Evolutionary conservation across 2,888 invertebrate species (phyloP).

Genomic region (Cephus spinipes): DNA sequence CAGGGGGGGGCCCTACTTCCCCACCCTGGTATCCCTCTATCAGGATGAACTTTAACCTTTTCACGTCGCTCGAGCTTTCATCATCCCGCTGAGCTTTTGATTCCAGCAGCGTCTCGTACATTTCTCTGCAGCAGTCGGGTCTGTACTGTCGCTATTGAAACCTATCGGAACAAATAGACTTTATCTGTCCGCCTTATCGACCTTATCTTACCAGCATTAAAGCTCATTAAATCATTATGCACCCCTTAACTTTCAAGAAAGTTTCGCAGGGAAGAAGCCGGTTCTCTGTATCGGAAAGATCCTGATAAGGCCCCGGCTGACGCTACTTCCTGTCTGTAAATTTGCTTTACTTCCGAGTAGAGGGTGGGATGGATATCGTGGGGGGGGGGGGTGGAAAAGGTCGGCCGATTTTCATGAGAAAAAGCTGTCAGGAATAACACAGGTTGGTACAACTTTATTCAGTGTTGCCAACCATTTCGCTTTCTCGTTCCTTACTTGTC

Average conservation of each 20-base stretch:
- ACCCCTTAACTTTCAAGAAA: not conserved
- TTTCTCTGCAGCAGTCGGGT: not conserved
- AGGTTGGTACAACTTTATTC: not conserved
- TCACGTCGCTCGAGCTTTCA: not conserved
- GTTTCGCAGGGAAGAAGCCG: not conserved
- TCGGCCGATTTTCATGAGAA: not conserved
- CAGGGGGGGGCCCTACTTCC: not conserved
- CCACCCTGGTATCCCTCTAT: not conserved
- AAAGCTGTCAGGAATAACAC: not conserved
- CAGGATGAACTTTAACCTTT: not conserved
- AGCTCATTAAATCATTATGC: not conserved
- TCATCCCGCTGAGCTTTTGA: not conserved
- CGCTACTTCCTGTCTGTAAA: conserved; percentile 22
- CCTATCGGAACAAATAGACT: not conserved
- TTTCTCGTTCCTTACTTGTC: not conserved
- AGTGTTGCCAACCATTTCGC: not conserved
- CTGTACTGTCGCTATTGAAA: not conserved
- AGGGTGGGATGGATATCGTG: conserved; percentile 9
- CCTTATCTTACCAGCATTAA: not conserved
- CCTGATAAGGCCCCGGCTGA: not conserved
- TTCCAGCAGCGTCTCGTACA: not conserved
- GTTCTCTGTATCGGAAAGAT: not conserved
- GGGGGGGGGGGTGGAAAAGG: conserved; percentile 1
- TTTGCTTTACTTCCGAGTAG: conserved; percentile 28
- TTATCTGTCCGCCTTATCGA: not conserved